These are phyloP conservation scores for Girardia tigrina DNA, from an alignment of 2,888 invertebrate species.

Conservation along the genomic window DNA sequence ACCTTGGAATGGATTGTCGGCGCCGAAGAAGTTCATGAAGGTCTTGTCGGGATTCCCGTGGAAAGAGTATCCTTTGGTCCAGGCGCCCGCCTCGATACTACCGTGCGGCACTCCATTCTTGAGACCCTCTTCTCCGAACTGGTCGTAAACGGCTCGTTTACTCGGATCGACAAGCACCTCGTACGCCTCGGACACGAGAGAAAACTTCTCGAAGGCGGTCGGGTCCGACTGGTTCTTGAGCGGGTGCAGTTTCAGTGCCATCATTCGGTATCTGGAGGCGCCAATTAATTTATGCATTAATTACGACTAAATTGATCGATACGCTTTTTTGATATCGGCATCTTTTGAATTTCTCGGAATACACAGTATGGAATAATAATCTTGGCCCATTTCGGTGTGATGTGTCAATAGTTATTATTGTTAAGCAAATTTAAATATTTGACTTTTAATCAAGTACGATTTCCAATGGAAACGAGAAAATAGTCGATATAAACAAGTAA, in stretches of 20 bases:
- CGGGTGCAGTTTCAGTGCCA: conserved; percentile 49
- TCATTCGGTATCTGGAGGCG: conserved; percentile 46
- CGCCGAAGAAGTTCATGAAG: conserved; percentile 64
- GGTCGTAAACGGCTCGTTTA: conserved; percentile 63
- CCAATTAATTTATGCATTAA: neutral
- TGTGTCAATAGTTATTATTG: no score
- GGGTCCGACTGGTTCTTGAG: conserved; percentile 47
- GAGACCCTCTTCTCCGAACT: conserved; percentile 73
- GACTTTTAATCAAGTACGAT: neutral
- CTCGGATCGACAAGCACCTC: conserved; percentile 50
- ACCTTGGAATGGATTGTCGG: conserved; percentile 61
- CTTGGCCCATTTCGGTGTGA: conserved; percentile 35
- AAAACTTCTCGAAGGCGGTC: conserved; percentile 41
- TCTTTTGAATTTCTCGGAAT: conserved; percentile 13
- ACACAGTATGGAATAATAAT: conserved; percentile 30
- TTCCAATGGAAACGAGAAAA: neutral
- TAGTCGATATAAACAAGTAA: neutral
- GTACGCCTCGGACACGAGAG: conserved; percentile 50
- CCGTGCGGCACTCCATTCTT: conserved; percentile 65
- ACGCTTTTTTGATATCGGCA: conserved; percentile 28
- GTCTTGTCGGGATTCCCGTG: conserved; percentile 59
- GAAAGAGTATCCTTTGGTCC: conserved; percentile 55
- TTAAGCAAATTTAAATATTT: neutral
- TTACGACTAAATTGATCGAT: neutral
- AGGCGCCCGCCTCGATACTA: conserved; percentile 45